Base-by-base conservation (phyloP, 2,888 invertebrate species). In the Lamellibrachia columna region DNA sequence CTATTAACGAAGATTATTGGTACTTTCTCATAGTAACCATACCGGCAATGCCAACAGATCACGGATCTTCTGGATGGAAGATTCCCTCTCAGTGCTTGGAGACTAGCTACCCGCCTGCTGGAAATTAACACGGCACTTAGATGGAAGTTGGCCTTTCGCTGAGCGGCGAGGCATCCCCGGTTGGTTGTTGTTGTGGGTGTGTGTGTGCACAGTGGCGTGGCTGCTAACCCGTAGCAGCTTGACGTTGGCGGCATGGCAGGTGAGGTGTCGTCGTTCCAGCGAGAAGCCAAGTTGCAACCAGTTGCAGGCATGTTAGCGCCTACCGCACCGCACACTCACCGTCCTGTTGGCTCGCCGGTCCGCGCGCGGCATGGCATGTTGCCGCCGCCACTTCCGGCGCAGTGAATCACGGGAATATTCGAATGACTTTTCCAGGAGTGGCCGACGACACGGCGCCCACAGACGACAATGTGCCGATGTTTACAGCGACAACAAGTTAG, bases 221-320 rank as follows among this genome's bases (percentile, higher is more conserved):
- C 75, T 75, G 75, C 75, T 75, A 75, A 75, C 75, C 75, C 75
- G 75, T 75, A 75, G 75, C 75, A 75, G 75, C 75, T 75, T 75
- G 75, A 15, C 75, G 22, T 75, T 75, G 75, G 75, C 75, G 75
- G 75, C 75, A 75, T 75, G 75, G 2, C 75, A 75, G 75, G 75
- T 75, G 75, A 75, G 75, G 75, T 75, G 75, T 75, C 75, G 75
- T 22, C 22, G 40, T 40, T 40, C 15, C 22, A 15, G 75, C n/a
- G 75, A 75, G 75, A 75, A 75, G 75, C 75, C 75, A 75, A 22
- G 40, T 40, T 40, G 75, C 75, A 75, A 75, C 75, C 75, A 55
- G 75, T 75, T 15, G 22, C 75, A 75, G 75, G 75, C 75, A 75
- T 75, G 75, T 22, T 75, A 75, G 75, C 75, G 75, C 75, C 75